These are phyloP conservation scores for Pantherophis alleghaniensis DNA, from an alignment of 2,797 vertebrate species.

Conservation along the genomic window DNA sequence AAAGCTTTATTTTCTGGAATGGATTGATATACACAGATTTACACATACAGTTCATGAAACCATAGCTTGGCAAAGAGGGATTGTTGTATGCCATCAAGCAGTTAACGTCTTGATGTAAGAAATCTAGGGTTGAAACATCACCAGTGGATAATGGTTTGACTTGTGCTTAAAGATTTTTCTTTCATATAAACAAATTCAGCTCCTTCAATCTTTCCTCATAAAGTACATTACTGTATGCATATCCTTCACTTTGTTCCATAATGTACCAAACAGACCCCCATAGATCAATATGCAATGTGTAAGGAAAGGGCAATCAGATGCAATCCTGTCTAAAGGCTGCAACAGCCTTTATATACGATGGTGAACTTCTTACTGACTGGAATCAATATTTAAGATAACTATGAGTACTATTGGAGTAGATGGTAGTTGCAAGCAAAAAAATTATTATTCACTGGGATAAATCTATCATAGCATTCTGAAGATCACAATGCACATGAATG, in stretches of 20 bases:
- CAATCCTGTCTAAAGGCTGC: not conserved
- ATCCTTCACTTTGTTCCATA: not conserved
- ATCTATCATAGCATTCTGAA: not conserved
- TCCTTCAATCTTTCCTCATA: not conserved
- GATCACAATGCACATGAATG: not conserved
- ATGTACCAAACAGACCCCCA: not conserved
- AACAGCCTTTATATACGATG: not conserved
- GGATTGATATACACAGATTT: not conserved
- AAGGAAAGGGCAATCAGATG: not conserved
- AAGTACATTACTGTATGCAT: not conserved
- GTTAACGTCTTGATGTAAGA: not conserved
- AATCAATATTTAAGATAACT: not conserved
- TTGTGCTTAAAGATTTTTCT: not conserved
- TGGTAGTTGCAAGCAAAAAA: not conserved
- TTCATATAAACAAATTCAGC: not conserved
- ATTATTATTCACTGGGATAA: not conserved
- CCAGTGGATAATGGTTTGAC: no score
- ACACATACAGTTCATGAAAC: not conserved
- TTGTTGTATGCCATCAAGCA: not conserved
- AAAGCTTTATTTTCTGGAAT: not conserved
- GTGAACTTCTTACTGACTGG: not conserved
- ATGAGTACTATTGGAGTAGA: not conserved
- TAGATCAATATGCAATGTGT: not conserved
- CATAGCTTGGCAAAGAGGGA: not conserved
- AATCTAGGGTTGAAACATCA: not conserved